A percentile compares a stretch with the other conserved stretches of the same genome.
phyloP scores from a whole-genome alignment of 2,797 vertebrate genomes.

The Aratinga solstitialis region DNA sequence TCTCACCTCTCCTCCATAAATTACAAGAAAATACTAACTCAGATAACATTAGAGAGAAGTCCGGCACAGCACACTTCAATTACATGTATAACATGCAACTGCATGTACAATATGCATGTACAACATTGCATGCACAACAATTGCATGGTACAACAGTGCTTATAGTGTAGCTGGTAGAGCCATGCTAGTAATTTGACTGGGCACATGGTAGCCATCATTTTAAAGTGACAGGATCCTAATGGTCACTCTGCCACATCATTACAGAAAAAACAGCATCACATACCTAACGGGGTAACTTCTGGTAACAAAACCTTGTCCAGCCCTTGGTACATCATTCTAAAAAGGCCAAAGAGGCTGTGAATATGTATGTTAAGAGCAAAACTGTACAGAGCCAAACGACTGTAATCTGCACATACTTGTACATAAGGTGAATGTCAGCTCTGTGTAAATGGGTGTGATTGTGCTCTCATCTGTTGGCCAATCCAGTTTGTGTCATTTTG shows the following conservation, averaged over 20 bases:
- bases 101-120: neutral
- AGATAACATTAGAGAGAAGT: neutral
- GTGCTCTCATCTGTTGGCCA: slow-evolving; percentile 33
- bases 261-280: neutral
- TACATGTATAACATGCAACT: neutral
- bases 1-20: neutral
- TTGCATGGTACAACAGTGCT: too few relatives aligned
- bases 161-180: neutral
- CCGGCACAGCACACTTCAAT: neutral
- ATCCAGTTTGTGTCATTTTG: neutral
- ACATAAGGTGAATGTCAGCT: slow-evolving; percentile 34
- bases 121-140: neutral
- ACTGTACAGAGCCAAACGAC: neutral
- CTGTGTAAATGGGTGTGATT: neutral
- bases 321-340: neutral
- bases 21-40: neutral
- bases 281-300: neutral
- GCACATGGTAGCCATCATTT: neutral
- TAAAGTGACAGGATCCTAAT: neutral
- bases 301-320: neutral
- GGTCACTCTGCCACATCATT: neutral
- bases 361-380: neutral
- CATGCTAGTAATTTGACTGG: accelerated
- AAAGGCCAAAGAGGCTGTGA: neutral
- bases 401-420: neutral